Evolutionary conservation across 2,797 vertebrate species (phyloP), one percentile per base, ranked within the genome.

Genomic region (Melanotaenia nigrans): DNA sequence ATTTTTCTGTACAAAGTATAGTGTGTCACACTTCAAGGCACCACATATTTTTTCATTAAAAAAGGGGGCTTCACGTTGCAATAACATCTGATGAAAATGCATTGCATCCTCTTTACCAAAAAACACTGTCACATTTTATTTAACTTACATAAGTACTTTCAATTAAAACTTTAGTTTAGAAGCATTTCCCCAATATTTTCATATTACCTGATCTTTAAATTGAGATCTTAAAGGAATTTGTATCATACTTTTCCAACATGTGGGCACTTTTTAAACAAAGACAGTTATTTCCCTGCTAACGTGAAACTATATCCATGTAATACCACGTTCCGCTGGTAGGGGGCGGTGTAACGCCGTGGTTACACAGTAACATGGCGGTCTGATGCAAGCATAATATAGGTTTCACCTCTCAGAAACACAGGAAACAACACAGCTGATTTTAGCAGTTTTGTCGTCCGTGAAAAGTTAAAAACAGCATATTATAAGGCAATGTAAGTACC

Each of bases 281-380:
- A 35, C 6, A 7, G 9, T 35, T 3, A 5, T 42, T 11, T 38
- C 11, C 47, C n/a, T 22, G 9, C n/a, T 22, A 11, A 22, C 22
- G 8, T 51, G 10, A 28, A 54, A 54, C 22, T 28, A 28, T 25
- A 54, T 10, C 2, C 6, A 16, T 80, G 80, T 25, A 12, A 5
- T 73, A 36, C 69, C 62, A 0, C 2, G 2, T 0, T 14, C 0
- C 0, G 61, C 6, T 10, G 67, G 18, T 24, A 84, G 87, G 83
- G 77, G 89, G 85, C 83, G 62, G 63, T 90, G 75, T 75, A 59
- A 3, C 55, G 0, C 40, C 30, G 35, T 30, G 65, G 53, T 14
- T 0, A 0, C 40, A 68, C 83, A 40, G 68, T 78, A 84, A 88
- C 79, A 91, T 90, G 89, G 90, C 88, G 82, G 82, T 77, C 45